Base-by-base conservation (phyloP, 2,797 vertebrate genomes). In the Eleutherodactylus coqui region DNA sequence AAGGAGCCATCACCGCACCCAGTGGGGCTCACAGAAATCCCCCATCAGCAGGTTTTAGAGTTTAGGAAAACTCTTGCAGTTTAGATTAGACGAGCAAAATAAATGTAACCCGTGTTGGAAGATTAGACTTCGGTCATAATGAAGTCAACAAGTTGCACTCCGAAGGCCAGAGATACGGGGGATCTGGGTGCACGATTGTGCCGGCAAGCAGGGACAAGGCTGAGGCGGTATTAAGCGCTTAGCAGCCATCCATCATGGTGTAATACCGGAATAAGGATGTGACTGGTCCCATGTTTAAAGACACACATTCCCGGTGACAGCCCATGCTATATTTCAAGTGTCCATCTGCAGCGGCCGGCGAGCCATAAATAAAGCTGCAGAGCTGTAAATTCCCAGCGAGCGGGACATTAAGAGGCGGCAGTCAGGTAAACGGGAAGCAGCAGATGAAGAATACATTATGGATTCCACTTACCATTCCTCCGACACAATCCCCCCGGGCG, bases 281-380 rank as follows among this genome's bases (percentile, higher is more conserved):
- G 67, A 72, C 67, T 27, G 45, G 77, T 73, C 53, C 27, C 11
- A 36, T 29, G 38, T 77, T 45, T 58, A 60, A 77, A 70, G 78
- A 78, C 29, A 70, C 64, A 79, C 75, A 83, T 79, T 72, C 38
- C 32, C 41, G 60, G 47, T 87, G 81, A 87, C 86, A 83, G 81
- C 49, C 29, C 47, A 47, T 9, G 51, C 81, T 60, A 83, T 83
- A 87, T 87, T 87, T 87, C 81, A 87, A 34, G 51, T 87, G 81
- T 87, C 85, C 67, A 87, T 83, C 86, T 83, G 81, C 75, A 72
- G 81, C 64, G 75, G 32, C 83, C 27, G 81, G 51, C 72, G 51
- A n/a, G 81, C 60, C 51, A 87, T 87, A 87, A 87, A 87, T 87
- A 83, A 87, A 41, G 32, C 69, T 73, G 75, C 75, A 79, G 81